These are phyloP conservation scores for Listronotus oregonensis DNA, from an alignment of 1,140 invertebrate species.

Conservation along the genomic window DNA sequence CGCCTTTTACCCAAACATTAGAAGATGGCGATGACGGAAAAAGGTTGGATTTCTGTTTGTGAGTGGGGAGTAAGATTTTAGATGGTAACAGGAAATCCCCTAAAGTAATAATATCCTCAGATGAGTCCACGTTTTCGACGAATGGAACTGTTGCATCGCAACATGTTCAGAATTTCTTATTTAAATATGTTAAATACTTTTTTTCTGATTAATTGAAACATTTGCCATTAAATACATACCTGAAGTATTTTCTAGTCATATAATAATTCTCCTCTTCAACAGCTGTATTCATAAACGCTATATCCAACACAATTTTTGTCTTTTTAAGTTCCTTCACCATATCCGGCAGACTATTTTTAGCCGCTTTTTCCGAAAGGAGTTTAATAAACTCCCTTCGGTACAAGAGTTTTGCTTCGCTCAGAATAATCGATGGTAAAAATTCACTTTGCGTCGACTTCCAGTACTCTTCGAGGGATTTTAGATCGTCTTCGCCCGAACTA, in stretches of 20 bases:
- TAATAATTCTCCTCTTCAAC: slow-evolving; percentile 55
- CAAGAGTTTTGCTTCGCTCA: slow-evolving; percentile 42
- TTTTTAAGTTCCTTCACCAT: slow-evolving; percentile 20
- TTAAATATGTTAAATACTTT: too few species aligned
- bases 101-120: too few species aligned
- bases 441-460: slow-evolving; percentile 32
- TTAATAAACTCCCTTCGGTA: slow-evolving; percentile 43
- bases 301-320: slow-evolving; percentile 39
- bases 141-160: too few species aligned
- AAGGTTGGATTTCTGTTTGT: too few species aligned
- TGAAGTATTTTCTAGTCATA: slow-evolving; percentile 55
- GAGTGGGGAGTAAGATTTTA: too few species aligned
- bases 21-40: too few species aligned
- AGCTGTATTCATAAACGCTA: slow-evolving; percentile 55
- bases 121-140: too few species aligned
- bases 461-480: slow-evolving; percentile 15
- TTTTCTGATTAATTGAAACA: too few species aligned
- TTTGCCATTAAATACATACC: too few species aligned
- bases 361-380: slow-evolving; percentile 26
- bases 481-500: slow-evolving; percentile 5
- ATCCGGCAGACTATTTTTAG: slow-evolving; percentile 19
- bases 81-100: too few species aligned
- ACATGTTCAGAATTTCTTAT: too few species aligned
- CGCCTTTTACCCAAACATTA: too few species aligned
- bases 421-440: slow-evolving; percentile 31